Conservation (phyloP, 2,113 vertebrate species). For the Craseonycteris thonglongyai region DNA sequence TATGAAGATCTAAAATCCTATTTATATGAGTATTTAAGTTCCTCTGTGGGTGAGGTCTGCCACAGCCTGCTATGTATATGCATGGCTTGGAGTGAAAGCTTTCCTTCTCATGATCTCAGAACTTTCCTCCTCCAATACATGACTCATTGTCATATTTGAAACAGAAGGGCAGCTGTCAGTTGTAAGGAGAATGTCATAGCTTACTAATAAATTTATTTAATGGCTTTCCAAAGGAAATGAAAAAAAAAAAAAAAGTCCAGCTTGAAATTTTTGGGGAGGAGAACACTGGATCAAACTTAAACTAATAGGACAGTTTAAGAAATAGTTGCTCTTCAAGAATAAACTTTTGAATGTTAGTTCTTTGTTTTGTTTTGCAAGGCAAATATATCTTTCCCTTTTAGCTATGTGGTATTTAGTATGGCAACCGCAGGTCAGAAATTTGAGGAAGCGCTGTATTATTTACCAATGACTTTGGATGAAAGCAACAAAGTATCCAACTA, state of each 20-base stretch:
- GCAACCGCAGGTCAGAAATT: neutral
- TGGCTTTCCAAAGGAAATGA: neutral
- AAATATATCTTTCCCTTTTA: neutral
- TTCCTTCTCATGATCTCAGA: neutral
- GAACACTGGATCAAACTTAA: neutral
- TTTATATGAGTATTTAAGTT: neutral
- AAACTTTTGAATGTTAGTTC: neutral
- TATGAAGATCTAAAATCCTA: neutral
- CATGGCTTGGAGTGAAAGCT: neutral
- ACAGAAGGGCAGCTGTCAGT: slow-evolving; percentile 33
- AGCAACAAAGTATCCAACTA: neutral
- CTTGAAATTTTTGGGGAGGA: neutral
- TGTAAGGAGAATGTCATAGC: neutral
- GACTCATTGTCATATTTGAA: neutral
- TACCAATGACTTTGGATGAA: neutral
- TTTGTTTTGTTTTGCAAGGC: neutral
- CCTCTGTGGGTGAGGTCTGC: neutral
- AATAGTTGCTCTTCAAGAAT: slow-evolving; percentile 7
- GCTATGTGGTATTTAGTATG: neutral
- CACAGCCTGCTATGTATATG: neutral
- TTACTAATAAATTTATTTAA: neutral
- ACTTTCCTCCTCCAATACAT: neutral
- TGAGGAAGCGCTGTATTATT: neutral
- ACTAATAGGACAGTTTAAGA: neutral
- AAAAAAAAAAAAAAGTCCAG: neutral